These are phyloP conservation scores for Neodiprion lecontei DNA, from an alignment of 1,140 invertebrate species.

Conservation along the genomic window DNA sequence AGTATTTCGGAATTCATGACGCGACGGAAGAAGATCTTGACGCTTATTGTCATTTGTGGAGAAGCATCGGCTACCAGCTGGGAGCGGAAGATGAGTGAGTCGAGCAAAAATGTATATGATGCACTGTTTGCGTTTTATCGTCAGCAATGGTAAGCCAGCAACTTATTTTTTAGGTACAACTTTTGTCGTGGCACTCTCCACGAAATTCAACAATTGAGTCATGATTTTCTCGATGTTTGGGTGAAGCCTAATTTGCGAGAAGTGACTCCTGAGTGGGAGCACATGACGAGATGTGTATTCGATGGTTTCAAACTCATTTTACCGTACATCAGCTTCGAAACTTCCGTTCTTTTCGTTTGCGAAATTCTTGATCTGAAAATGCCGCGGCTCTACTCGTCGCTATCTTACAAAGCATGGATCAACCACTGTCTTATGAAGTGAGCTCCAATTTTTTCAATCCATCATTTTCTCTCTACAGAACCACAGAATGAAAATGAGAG, in stretches of 20 bases:
- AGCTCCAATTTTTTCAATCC: background rate
- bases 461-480: too few relatives aligned
- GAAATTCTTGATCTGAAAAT: constrained; percentile 44
- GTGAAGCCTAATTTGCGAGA: constrained; percentile 51
- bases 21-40: constrained; percentile 68
- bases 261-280: constrained; percentile 54
- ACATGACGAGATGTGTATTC: constrained; percentile 55
- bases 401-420: constrained; percentile 40
- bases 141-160: background rate
- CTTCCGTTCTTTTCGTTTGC: constrained; percentile 40
- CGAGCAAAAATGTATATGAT: background rate
- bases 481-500: too few relatives aligned
- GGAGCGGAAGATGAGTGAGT: constrained; percentile 79
- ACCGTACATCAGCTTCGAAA: constrained; percentile 44
- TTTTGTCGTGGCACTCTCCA: constrained; percentile 61
- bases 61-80: constrained; percentile 77
- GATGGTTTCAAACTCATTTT: constrained; percentile 49
- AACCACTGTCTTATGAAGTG: constrained; percentile 31
- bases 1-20: constrained; percentile 68
- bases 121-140: background rate
- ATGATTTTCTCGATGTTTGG: constrained; percentile 49
- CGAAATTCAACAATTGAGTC: constrained; percentile 51
- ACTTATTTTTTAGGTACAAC: constrained; percentile 58
- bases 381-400: constrained; percentile 40
- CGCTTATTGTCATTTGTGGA: constrained; percentile 81